Evolutionary conservation across 2,888 invertebrate species (phyloP), one percentile per base, ranked within the genome.

Genomic region (Andrena praecox): DNA sequence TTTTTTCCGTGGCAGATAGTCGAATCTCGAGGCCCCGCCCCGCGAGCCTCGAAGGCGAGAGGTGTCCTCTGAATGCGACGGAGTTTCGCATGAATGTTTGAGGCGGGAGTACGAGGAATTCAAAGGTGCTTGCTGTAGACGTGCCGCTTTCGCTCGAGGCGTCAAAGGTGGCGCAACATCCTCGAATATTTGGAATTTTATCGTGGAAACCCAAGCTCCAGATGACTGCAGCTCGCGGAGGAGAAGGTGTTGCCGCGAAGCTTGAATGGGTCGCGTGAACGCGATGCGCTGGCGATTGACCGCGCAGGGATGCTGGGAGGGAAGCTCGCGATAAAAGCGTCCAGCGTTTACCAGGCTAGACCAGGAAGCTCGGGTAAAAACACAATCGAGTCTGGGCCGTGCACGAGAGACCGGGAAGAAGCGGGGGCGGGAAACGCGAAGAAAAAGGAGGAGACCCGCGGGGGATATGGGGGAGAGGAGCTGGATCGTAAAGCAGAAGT

Each of bases 401-500:
- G 10, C 56, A 27, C 56, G 56, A 8, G 56, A 8, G 69, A 52
- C 48, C 48, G 48, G 54, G 63, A 52, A 50, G 70, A 75, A 52
- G 60, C 68, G 60, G 20, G 60, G 27, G 42, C 56, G 42, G 27
- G 20, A 24, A 27, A 56, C n/a, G 64, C 29, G 72, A 52, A 68
- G n/a, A 60, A 27, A 60, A 66, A 71, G 33, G 24, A n/a, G 59
- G 54, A 68, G 75, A 74, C 52, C 48, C 54, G 66, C 64, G 64
- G 20, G 77, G 71, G 52, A 68, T 77, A 72, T 62, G 72, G 64
- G 67, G 48, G 64, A 33, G 62, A 16, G 71, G 62, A 63, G 79
- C 60, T 20, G 79, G 74, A 76, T 85, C 87, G 87, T 85, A 80
- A 87, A 87, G 71, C 79, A 80, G 63, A 78, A 86, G 83, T 71